These are phyloP conservation scores for Trilocha varians DNA, from an alignment of 2,888 invertebrate genomes.

Conservation along the genomic window DNA sequence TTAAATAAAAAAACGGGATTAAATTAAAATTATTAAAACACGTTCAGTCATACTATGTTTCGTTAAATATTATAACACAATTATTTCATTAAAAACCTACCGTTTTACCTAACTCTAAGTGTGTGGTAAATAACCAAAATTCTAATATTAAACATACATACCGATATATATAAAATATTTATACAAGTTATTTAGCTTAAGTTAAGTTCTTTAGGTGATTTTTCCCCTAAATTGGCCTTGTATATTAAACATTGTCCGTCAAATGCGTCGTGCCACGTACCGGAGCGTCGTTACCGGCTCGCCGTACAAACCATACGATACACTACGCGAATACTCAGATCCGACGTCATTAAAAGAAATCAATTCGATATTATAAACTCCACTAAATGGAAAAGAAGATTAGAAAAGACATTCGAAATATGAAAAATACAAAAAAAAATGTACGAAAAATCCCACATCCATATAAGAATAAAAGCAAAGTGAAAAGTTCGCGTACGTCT, in stretches of 20 bases:
- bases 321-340: slow-evolving; percentile 26
- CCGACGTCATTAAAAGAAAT: slow-evolving; percentile 62
- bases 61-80: slow-evolving; percentile 70
- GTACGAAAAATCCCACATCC: slow-evolving; percentile 66
- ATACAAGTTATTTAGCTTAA: slow-evolving; percentile 72
- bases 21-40: slow-evolving; percentile 63
- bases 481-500: slow-evolving; percentile 19
- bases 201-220: slow-evolving; percentile 69
- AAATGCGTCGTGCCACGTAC: slow-evolving; percentile 35
- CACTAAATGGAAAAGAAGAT: slow-evolving; percentile 19
- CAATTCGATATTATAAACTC: slow-evolving; percentile 42
- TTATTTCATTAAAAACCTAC: slow-evolving; percentile 69
- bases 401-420: slow-evolving; percentile 17
- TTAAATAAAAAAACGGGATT: slow-evolving; percentile 42
- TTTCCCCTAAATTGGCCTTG: slow-evolving; percentile 69
- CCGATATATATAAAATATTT: slow-evolving; percentile 73
- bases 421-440: slow-evolving; percentile 38
- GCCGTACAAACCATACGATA: slow-evolving; percentile 11
- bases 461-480: slow-evolving; percentile 56
- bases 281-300: slow-evolving; percentile 7
- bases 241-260: slow-evolving; percentile 65
- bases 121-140: slow-evolving; percentile 72
- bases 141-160: slow-evolving; percentile 74
- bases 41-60: slow-evolving; percentile 69
- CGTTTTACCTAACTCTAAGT: slow-evolving; percentile 66